phyloP scores from a whole-genome alignment of 2,113 vertebrate species.

The Fregata magnificens region DNA sequence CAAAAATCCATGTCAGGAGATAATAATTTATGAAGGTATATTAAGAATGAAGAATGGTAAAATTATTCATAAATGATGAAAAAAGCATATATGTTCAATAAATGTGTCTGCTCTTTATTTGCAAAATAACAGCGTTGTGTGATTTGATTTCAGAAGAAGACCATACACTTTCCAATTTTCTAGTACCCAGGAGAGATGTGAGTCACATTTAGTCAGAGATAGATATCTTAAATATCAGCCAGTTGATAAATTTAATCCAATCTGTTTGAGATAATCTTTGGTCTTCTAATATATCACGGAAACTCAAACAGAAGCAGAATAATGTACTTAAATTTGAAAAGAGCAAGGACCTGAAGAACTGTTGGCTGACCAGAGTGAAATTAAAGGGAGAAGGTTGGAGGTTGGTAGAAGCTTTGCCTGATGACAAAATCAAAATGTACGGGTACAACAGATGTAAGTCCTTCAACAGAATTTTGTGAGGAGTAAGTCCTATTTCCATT shows the following conservation, averaged over 20 bases:
- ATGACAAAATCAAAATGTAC: background rate
- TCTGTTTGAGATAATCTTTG: background rate
- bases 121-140: background rate
- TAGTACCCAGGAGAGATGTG: background rate
- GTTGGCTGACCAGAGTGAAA: background rate
- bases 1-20: background rate
- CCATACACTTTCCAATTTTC: background rate
- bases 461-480: background rate
- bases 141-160: background rate
- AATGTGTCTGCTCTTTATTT: background rate
- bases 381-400: background rate
- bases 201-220: background rate
- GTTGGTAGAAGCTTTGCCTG: background rate
- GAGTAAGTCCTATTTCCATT: background rate
- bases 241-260: background rate
- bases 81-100: background rate
- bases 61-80: background rate
- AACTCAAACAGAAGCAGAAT: background rate
- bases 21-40: background rate
- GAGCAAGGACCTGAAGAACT: background rate
- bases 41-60: background rate
- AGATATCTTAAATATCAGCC: background rate
- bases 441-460: accelerated
- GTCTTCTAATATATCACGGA: background rate
- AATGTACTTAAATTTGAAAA: background rate